Conservation (phyloP, 2,888 invertebrate species). For the Tipula lateralis region DNA sequence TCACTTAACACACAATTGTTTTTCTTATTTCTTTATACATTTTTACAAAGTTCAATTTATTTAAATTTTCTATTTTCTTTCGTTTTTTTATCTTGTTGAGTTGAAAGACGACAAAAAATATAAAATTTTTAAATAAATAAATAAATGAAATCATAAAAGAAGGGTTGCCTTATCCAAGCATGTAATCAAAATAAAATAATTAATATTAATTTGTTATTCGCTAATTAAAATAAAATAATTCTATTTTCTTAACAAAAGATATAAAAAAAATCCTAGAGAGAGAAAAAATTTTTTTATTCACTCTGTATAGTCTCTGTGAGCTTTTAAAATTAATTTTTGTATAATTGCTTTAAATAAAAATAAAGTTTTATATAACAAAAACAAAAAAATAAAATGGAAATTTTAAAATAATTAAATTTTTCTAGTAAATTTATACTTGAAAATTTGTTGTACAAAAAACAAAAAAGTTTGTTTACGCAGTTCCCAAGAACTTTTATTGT, state of each 20-base stretch:
- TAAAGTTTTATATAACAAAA: not conserved
- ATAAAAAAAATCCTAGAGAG: not conserved
- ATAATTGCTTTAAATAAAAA: constrained; percentile 15
- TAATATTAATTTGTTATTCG: constrained; percentile 24
- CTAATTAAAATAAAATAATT: not conserved
- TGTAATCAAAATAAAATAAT: not conserved
- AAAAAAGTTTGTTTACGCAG: not conserved
- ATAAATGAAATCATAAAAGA: not conserved
- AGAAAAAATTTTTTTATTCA: not conserved
- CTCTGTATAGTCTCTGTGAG: not conserved
- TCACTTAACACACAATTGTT: not conserved
- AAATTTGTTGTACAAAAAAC: not conserved
- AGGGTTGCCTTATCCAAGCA: not conserved
- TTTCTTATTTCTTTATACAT: not conserved
- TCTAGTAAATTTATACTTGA: constrained; percentile 1
- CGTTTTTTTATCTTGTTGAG: not conserved
- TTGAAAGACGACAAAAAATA: not conserved
- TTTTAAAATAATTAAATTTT: constrained; percentile 11
- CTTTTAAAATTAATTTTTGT: not conserved
- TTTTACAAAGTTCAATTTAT: not conserved
- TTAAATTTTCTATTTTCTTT: not conserved
- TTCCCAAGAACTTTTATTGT: not conserved
- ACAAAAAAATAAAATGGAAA: constrained; percentile 5
- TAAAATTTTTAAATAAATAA: not conserved
- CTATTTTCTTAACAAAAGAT: not conserved